phyloP scores from a whole-genome alignment of 2,888 invertebrate genomes.

The Dryadula phaetusa region DNA sequence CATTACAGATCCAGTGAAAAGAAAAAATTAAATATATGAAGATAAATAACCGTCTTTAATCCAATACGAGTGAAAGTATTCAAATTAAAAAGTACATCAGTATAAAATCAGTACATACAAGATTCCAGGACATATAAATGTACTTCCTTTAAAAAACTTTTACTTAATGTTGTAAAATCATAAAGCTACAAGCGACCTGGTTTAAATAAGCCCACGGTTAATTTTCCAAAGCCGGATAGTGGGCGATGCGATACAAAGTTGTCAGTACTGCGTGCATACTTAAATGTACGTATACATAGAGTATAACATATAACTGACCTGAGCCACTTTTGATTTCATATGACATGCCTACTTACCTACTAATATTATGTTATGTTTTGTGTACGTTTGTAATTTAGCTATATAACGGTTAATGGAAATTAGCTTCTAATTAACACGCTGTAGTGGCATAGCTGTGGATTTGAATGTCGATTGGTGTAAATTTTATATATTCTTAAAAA shows the following conservation, averaged over 20 bases:
- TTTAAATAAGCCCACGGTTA: constrained; percentile 16
- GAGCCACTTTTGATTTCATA: constrained; percentile 11
- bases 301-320: constrained; percentile 10
- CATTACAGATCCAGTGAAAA: no score
- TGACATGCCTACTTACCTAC: constrained; percentile 12
- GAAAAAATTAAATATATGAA: no score
- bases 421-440: background rate
- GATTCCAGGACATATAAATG: no score
- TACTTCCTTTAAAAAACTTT: background rate
- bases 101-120: no score
- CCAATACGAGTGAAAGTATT: no score
- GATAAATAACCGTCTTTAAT: no score
- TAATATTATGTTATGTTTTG: constrained; percentile 7
- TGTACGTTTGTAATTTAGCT: background rate
- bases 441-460: background rate
- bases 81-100: no score
- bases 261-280: background rate
- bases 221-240: constrained; percentile 26
- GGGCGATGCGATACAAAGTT: constrained; percentile 37
- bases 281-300: background rate
- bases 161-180: background rate
- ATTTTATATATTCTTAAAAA: no score
- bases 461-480: no score
- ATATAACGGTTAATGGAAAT: constrained; percentile 9
- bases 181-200: constrained; percentile 13